A percentile compares a stretch with the other conserved stretches of the same genome.
Evolutionary conservation across 2,797 vertebrate genomes (phyloP).

Genomic region (Pelobates cultripes): DNA sequence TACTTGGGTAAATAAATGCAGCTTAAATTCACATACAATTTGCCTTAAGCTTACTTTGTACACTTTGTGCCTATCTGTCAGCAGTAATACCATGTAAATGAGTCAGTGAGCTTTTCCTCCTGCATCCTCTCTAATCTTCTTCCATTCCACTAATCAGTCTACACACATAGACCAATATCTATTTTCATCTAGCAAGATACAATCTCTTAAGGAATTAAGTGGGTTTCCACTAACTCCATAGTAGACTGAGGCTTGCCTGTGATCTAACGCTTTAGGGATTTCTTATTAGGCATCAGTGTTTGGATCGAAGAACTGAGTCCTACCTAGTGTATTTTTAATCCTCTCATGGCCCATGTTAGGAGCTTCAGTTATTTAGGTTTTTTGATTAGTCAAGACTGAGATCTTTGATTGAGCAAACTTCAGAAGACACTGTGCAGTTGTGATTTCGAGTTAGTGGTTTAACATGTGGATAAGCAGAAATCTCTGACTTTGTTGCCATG

Average conservation of each 20-base stretch:
- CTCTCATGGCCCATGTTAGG: conserved; percentile 89
- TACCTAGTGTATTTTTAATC: conserved; percentile 99
- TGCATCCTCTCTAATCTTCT: conserved; percentile 85
- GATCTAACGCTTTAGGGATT: conserved; percentile 96
- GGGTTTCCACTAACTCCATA: conserved; percentile 77
- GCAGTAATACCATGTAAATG: conserved; percentile 83
- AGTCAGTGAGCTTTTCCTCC: conserved; percentile 70
- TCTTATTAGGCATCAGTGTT: conserved; percentile 89
- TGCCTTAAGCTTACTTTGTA: conserved; percentile 73
- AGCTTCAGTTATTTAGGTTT: conserved; percentile 96
- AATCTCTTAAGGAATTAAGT: conserved; percentile 97
- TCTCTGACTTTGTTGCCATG: conserved; percentile 69
- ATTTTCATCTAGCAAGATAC: conserved; percentile 97
- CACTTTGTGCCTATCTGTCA: conserved; percentile 79
- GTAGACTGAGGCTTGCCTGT: conserved; percentile 85
- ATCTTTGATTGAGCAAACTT: conserved; percentile 97
- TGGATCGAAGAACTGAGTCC: conserved; percentile 94
- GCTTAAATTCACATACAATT: conserved; percentile 77
- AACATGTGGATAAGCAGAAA: conserved; percentile 48
- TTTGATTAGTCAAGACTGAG: conserved; percentile 94
- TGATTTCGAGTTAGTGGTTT: conserved; percentile 79
- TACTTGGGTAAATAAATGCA: conserved; percentile 80
- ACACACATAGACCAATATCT: conserved; percentile 95
- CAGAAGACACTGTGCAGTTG: conserved; percentile 81
- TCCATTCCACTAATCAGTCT: conserved; percentile 94